Base-by-base conservation (phyloP, 1,140 invertebrate genomes). In the Choristoneura fumiferana region DNA sequence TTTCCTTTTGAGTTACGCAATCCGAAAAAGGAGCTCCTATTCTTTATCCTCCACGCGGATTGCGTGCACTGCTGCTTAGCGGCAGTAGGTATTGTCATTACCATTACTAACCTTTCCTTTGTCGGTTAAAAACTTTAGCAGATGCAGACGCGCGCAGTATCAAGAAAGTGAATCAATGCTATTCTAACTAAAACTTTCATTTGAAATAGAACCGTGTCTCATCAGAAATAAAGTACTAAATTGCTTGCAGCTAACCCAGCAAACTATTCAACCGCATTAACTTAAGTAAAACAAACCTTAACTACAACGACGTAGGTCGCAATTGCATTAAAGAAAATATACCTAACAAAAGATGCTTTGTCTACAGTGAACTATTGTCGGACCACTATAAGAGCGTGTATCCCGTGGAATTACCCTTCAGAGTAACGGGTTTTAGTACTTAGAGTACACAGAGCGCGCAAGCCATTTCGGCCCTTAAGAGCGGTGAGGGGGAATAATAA, bases 401-500 rank as follows among this genome's bases (percentile, higher is more conserved):
- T 49, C 17, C 13, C 43, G 8, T 49, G 43, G 4, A 49, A n/a
- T 4, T 5, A 5, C 0, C 4, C 18, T 4, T 2, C 4, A 1
- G 1, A 0, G 10, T 12, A 12, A 8, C 12, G 4, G 4, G 12
- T 18, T 15, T 5, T 4, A 12, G 3, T n/a, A 4, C n/a, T 12
- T 17, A 22, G 22, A 12, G 22, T 18, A 13, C 43, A 22, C 10
- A 29, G 14, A 2, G 33, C 9, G 9, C 33, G 59, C 59, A 56
- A 38, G 38, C 60, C 14, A 59, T 57, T 59, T 9, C 59, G 17
- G 13, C 8, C 45, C 36, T 59, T 62, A 53, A 52, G 15, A 34
- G 29, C 15, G 15, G 38, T 29, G 45, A 58, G 54, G 64, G 53
- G 37, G 57, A 59, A 59, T 62, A 62, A 66, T 62, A 62, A 66